These are phyloP conservation scores for Acanthisitta chloris DNA, from an alignment of 2,113 vertebrate genomes.

Conservation along the genomic window DNA sequence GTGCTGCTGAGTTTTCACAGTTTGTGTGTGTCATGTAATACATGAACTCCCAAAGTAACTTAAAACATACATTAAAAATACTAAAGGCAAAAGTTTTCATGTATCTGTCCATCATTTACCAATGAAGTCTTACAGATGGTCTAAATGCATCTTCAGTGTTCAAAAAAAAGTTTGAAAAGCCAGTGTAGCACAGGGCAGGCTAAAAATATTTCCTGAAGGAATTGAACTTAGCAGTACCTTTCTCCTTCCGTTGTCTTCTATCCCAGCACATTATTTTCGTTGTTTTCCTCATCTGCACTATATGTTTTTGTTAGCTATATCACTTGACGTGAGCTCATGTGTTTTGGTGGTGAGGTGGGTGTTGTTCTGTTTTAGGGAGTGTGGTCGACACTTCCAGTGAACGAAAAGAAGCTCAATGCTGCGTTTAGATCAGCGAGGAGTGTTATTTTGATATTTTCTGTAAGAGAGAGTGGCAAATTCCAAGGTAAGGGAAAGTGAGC, in stretches of 20 bases:
- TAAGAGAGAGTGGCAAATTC: conserved; percentile 98
- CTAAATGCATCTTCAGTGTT: background rate
- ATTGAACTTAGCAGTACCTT: background rate
- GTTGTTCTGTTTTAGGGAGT: conserved; percentile 81
- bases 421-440: conserved; percentile 92
- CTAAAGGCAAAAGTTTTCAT: background rate
- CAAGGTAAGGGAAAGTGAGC: conserved; percentile 83
- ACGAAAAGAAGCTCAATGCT: conserved; percentile 96
- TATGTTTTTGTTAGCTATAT: background rate
- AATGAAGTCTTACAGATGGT: background rate
- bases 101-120: background rate
- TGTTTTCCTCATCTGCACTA: background rate
- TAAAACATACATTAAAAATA: background rate
- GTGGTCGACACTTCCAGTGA: conserved; percentile 98
- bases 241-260: background rate
- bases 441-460: conserved; percentile 94
- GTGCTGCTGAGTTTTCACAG: background rate
- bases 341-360: background rate
- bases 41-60: background rate
- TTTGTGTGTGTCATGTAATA: background rate
- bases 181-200: background rate
- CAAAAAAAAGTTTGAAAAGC: background rate
- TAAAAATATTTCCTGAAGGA: background rate
- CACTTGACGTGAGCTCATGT: background rate
- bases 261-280: background rate